phyloP scores from a whole-genome alignment of 2,888 invertebrate genomes.

The Ormyrus labotus region DNA sequence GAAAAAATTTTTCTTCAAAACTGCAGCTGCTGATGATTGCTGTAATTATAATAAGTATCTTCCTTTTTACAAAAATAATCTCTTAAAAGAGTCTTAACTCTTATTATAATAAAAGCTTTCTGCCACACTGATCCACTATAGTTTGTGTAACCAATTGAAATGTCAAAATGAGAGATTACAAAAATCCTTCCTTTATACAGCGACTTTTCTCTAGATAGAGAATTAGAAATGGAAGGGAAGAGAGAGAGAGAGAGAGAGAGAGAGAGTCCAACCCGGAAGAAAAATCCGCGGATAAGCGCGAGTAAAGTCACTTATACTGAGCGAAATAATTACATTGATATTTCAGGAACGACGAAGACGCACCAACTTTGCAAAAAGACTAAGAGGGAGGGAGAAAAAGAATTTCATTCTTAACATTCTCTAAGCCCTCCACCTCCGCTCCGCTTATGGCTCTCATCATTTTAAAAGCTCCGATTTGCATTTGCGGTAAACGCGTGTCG shows the following conservation, averaged over 20 bases:
- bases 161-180: slow-evolving; percentile 25
- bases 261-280: background rate
- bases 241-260: too few relatives aligned
- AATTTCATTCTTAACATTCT: slow-evolving; percentile 5
- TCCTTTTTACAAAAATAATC: too few relatives aligned
- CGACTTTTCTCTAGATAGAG: background rate
- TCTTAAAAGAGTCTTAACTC: too few relatives aligned
- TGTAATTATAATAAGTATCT: too few relatives aligned
- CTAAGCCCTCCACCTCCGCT: background rate
- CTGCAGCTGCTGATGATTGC: too few relatives aligned
- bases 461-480: slow-evolving; percentile 61
- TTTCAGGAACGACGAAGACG: slow-evolving; percentile 8
- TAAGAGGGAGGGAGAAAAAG: background rate
- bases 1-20: too few relatives aligned
- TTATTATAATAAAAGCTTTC: too few relatives aligned
- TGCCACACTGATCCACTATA: too few relatives aligned
- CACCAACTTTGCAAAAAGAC: background rate
- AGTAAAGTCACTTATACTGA: slow-evolving; percentile 22
- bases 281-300: slow-evolving; percentile 29
- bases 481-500: slow-evolving; percentile 14
- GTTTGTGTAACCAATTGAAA: background rate
- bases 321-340: slow-evolving; percentile 44
- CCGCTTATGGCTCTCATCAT: slow-evolving; percentile 53
- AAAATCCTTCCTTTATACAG: slow-evolving; percentile 13
- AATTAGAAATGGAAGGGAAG: too few relatives aligned